Conservation (phyloP, 2,113 vertebrate genomes). For the Aphelocoma coerulescens region DNA sequence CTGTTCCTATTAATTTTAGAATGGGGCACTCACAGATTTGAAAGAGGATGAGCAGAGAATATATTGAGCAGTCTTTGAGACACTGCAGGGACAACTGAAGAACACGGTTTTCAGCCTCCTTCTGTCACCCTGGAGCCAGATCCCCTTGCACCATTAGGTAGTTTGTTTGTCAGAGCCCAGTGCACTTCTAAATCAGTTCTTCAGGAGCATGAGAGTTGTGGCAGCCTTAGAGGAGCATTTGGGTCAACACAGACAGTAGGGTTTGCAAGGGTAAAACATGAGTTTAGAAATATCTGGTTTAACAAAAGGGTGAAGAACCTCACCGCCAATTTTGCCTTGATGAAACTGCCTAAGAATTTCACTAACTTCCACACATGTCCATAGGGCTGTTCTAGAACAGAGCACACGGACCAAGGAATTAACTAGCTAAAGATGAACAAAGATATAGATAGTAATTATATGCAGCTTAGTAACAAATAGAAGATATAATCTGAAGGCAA, state of each 20-base stretch:
- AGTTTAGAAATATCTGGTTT: not conserved
- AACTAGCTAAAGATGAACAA: not conserved
- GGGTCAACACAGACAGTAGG: not conserved
- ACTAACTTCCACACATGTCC: not conserved
- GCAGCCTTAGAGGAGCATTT: not conserved
- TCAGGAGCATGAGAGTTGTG: not conserved
- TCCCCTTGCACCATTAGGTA: not conserved
- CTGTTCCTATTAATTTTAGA: not conserved
- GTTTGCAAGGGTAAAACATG: not conserved
- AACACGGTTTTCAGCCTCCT: not conserved
- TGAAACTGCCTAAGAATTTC: not conserved
- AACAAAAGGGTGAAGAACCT: not conserved
- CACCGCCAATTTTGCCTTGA: not conserved
- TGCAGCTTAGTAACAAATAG: not conserved
- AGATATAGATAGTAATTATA: not conserved
- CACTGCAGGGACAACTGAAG: not conserved
- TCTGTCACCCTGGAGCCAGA: not conserved
- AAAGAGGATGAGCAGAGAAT: not conserved
- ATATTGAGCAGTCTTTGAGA: fast-evolving
- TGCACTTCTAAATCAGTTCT: not conserved
- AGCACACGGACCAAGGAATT: not conserved
- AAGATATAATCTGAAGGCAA: not conserved
- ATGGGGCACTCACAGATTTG: not conserved
- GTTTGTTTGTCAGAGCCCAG: not conserved
- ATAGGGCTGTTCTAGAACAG: not conserved